Base-by-base conservation (phyloP, 2,797 vertebrate genomes). In the Enteromius afrohamiltoni region DNA sequence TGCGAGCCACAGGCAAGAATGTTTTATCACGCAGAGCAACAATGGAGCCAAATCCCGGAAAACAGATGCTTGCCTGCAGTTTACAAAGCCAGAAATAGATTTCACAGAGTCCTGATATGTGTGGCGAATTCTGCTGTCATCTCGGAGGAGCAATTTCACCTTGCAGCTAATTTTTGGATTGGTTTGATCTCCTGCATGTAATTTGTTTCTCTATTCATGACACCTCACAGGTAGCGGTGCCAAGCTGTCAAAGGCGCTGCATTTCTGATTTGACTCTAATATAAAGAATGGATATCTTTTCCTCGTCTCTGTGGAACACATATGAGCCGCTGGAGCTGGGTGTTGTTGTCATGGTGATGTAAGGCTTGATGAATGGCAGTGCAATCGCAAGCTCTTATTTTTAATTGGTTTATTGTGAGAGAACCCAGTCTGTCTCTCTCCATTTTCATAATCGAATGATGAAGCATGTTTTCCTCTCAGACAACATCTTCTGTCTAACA, bases 1-100 rank as follows among this genome's bases (percentile, higher is more conserved):
- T 86, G 81, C 76, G 42, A 88, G 73, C 89, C 88, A 84, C 3
- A 3, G 85, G 84, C 69, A 53, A 88, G 88, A 88, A 74, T 58
- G 37, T 75, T 83, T 77, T 62, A 80, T 83, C 83, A 83, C 37
- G 69, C 45, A 79, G 85, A 73, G 37, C 55, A 85, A 64, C 58
- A 85, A 62, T 62, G 37, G 29, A 64, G 37, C 23, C 16, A n/a
- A 6, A 62, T 4, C 47, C 31, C 71, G 26, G 45, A 64, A 62
- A 49, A 65, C 67, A 3, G 9, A 55, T 67, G 51, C 21, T 34
- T 42, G 40, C 29, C 55, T 74, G 79, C 62, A 19, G 53, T 73
- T 81, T 73, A 34, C 6, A 1, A 37, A 64, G 55, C 40, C 69
- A 82, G 40, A 82, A 73, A 73, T 74, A 74, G 68, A 81, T 58